Conservation (phyloP, 2,113 vertebrate genomes). For the Turnix velox region DNA sequence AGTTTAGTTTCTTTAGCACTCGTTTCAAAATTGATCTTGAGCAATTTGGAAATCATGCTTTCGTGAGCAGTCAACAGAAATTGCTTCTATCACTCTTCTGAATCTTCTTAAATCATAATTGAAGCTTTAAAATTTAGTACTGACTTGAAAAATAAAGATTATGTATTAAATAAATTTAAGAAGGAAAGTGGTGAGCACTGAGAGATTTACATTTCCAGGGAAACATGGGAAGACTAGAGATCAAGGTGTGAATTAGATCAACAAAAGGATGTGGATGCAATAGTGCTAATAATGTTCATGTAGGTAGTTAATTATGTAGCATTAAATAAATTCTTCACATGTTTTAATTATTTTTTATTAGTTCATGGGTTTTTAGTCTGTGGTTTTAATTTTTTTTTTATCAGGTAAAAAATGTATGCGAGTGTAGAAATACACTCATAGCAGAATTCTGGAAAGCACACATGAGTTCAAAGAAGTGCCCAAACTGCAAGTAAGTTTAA, state of each 20-base stretch:
- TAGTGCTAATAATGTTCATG: not conserved
- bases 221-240: not conserved
- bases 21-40: not conserved
- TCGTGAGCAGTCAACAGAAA: not conserved
- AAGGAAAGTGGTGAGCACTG: not conserved
- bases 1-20: not conserved
- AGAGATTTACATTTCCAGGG: not conserved
- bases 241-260: not conserved
- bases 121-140: not conserved
- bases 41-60: not conserved
- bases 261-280: not conserved
- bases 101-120: not conserved
- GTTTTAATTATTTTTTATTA: not conserved
- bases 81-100: not conserved
- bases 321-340: not conserved
- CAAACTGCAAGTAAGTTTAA: conserved; percentile 86
- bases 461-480: conserved; percentile 82
- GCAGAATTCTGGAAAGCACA: conserved; percentile 85
- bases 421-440: conserved; percentile 81
- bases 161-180: not conserved
- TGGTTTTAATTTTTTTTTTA: not conserved
- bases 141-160: not conserved
- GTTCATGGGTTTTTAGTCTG: not conserved
- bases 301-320: not conserved
- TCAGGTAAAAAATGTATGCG: conserved; percentile 91